Evolutionary conservation across 2,113 vertebrate species (phyloP).

Genomic region (Platycercus adscitus): DNA sequence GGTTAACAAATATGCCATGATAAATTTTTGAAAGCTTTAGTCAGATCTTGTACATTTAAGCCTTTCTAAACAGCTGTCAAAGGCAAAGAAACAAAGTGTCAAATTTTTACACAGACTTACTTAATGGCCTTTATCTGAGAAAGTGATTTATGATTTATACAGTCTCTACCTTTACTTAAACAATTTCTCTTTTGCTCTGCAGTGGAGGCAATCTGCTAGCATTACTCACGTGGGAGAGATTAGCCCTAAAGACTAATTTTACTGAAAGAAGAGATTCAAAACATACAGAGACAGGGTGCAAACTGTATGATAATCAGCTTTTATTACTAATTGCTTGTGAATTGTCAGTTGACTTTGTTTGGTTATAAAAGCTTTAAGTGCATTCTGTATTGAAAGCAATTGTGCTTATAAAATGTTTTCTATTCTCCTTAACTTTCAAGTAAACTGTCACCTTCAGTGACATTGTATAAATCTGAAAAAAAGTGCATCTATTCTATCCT

Average conservation of each 20-base stretch:
- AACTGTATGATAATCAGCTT: not conserved
- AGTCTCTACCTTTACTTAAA: slow-evolving; percentile 66
- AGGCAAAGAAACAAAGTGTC: slow-evolving; percentile 64
- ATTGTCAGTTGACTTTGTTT: not conserved
- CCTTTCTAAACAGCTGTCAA: slow-evolving; percentile 66
- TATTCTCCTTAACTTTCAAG: not conserved
- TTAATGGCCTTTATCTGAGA: slow-evolving; percentile 73
- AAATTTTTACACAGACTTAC: slow-evolving; percentile 68
- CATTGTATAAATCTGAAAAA: not conserved
- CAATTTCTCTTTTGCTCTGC: slow-evolving; percentile 60
- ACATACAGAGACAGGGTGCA: not conserved
- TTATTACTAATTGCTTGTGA: slow-evolving; percentile 17
- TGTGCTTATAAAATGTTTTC: not conserved
- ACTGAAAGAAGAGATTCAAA: slow-evolving; percentile 46
- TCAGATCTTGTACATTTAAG: slow-evolving; percentile 71
- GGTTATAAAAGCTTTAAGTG: not conserved
- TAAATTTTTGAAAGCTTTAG: slow-evolving; percentile 79
- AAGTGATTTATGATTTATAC: slow-evolving; percentile 69
- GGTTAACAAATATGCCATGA: slow-evolving; percentile 79
- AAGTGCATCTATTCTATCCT: not conserved
- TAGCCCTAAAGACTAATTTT: slow-evolving; percentile 42
- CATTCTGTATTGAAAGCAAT: not conserved
- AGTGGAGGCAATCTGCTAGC: slow-evolving; percentile 55
- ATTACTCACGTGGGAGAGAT: slow-evolving; percentile 61
- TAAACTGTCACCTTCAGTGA: not conserved